Percentiles rank a stretch among this genome's conserved stretches.
phyloP scores from a whole-genome alignment of 2,888 invertebrate genomes.

The Hydrotaea diabolus region DNA sequence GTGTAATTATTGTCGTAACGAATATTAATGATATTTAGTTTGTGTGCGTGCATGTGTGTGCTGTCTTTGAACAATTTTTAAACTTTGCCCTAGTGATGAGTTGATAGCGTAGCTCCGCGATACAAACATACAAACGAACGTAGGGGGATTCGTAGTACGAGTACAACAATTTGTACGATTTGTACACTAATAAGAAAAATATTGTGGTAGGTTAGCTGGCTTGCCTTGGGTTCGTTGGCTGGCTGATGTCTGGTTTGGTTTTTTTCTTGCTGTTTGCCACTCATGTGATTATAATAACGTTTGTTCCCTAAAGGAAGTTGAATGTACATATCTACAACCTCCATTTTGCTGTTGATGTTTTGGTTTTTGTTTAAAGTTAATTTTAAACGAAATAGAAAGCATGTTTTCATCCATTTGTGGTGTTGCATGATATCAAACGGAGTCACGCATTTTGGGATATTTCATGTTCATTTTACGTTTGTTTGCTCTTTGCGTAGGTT shows the following conservation, averaged over 20 bases:
- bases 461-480: conserved; percentile 13
- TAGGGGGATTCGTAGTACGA: too few relatives aligned
- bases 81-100: too few relatives aligned
- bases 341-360: not conserved
- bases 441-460: conserved; percentile 54
- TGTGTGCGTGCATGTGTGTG: not conserved
- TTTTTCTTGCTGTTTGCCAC: not conserved
- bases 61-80: not conserved
- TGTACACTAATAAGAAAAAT: conserved; percentile 38
- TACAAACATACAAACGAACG: too few relatives aligned
- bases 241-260: not conserved
- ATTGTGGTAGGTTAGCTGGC: conserved; percentile 51
- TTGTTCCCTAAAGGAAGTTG: conserved; percentile 43
- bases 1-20: conserved; percentile 59
- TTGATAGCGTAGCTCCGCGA: too few relatives aligned
- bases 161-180: conserved; percentile 5
- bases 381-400: conserved; percentile 59
- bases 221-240: conserved; percentile 8
- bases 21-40: conserved; percentile 57
- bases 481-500: conserved; percentile 22
- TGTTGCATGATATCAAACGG: conserved; percentile 20
- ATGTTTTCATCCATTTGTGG: conserved; percentile 40
- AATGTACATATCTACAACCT: not conserved
- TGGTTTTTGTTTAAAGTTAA: conserved; percentile 3
- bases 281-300: conserved; percentile 17